Conservation (phyloP, 1,140 invertebrate species). For the Acromyrmex charruanus region DNA sequence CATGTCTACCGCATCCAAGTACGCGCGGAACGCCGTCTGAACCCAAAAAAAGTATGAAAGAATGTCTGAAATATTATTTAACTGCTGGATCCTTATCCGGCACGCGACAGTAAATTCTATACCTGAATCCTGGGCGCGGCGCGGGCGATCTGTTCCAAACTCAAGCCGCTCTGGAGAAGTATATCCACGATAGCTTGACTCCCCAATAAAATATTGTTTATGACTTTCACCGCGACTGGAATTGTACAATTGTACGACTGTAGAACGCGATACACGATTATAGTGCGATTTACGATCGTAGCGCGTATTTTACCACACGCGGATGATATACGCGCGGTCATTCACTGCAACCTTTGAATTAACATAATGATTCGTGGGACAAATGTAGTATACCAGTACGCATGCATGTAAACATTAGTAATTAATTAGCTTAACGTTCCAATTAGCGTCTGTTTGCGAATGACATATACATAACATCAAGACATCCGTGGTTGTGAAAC, state of each 20-base stretch:
- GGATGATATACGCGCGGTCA: neutral
- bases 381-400: neutral
- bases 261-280: neutral
- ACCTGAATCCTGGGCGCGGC: constrained; percentile 82
- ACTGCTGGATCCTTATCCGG: constrained; percentile 13
- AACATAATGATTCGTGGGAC: constrained; percentile 15
- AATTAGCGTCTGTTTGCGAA: constrained; percentile 25
- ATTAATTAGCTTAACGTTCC: constrained; percentile 20
- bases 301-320: neutral
- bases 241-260: constrained; percentile 41
- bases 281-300: neutral
- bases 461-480: neutral
- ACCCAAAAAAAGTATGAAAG: constrained; percentile 18
- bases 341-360: constrained; percentile 24
- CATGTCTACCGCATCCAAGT: constrained; percentile 76
- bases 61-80: constrained; percentile 34
- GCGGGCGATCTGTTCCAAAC: constrained; percentile 82
- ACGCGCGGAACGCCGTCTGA: constrained; percentile 79
- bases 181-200: constrained; percentile 83
- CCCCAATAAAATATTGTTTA: constrained; percentile 83
- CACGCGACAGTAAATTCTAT: constrained; percentile 66
- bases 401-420: constrained; percentile 7
- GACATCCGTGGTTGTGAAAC: neutral
- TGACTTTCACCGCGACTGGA: constrained; percentile 85
- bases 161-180: constrained; percentile 83